Evolutionary conservation across 2,113 vertebrate species (phyloP), one percentile per base, ranked within the genome.

Genomic region (Pseudorasbora parva): DNA sequence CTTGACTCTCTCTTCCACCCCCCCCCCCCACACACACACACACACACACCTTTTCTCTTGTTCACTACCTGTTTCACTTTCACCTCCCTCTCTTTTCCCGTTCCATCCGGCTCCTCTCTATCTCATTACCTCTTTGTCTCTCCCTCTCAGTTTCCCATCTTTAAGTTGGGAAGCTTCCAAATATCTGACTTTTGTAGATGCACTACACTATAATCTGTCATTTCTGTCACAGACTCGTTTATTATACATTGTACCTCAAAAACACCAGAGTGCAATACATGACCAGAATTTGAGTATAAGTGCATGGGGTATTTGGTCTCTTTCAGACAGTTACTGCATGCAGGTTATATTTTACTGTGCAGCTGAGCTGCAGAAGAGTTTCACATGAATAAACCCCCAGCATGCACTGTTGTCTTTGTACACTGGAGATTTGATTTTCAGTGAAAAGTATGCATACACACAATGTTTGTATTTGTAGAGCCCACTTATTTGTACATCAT

Each of bases 161-260:
- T 66, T 49, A 74, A 27, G 8, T 83, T 83, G 64, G 69, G 68
- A 73, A 68, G 69, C 75, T 56, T 71, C 76, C 33, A 33, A 68
- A 78, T 72, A 73, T 33, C 64, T 73, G 62, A 27, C 66, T 73
- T 84, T 84, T 33, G 45, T 72, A 71, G 69, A 71, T 51, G 56
- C 78, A 14, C 78, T 37, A 72, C 54, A 64, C 56, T 66, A 81
- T 79, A 87, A 82, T 87, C 73, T 87, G 86, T 87, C 83, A 87
- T 84, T 84, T 87, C 57, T 87, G 78, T 84, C 86, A 73, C 83
- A 56, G 43, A 8, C 74, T 84, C 54, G 73, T 82, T 84, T 82
- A 85, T 87, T 87, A 87, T 84, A 84, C 54, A 84, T 72, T 72
- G 62, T 77, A 56, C 37, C 78, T 84, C 33, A 45, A 25, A 66